Base-by-base conservation (phyloP, 2,888 invertebrate species). In the Ferrisia virgata region DNA sequence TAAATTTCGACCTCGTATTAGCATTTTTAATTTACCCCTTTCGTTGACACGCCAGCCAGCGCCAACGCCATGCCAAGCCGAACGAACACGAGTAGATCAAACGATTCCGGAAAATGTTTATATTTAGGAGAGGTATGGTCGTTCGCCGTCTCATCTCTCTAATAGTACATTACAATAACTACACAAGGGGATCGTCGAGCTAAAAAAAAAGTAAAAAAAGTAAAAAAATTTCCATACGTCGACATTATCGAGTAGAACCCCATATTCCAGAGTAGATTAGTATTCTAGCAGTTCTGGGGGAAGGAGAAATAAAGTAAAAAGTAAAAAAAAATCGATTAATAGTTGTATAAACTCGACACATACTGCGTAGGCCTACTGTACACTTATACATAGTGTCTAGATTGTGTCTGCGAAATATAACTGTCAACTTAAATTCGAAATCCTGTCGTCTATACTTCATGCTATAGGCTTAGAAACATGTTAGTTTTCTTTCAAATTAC, bases 341-440 rank as follows among this genome's bases (percentile, higher is more conserved):
- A 47, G 2, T 47, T 15, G 13, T 40, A 25, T 28, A 64, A 2
- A 28, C 58, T 64, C 58, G 58, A 64, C 58, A 64, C 58, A n/a
- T 64, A 28, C 39, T n/a, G 3, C 18, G 2, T 18, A 18, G 18
- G 43, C n/a, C n/a, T 40, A 40, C 40, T 40, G 47, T 47, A 47
- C 47, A n/a, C n/a, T 47, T 47, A 4, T 47, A 18, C 5, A 6
- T 6, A 47, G 47, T 47, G 18, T 47, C n/a, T n/a, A n/a, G n/a
- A n/a, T n/a, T n/a, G 28, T 33, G 72, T 72, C 72, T 72, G 72
- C 33, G 31, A 72, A 72, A 72, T 72, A 72, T 72, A 72, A 72
- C 72, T 72, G 72, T 72, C 72, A 72, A 72, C 72, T 72, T 72
- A 33, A 33, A 72, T 72, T 72, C 22, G 72, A 72, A 72, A 31